These are phyloP conservation scores for Sitta europaea DNA, from an alignment of 2,113 vertebrate species.

Conservation along the genomic window DNA sequence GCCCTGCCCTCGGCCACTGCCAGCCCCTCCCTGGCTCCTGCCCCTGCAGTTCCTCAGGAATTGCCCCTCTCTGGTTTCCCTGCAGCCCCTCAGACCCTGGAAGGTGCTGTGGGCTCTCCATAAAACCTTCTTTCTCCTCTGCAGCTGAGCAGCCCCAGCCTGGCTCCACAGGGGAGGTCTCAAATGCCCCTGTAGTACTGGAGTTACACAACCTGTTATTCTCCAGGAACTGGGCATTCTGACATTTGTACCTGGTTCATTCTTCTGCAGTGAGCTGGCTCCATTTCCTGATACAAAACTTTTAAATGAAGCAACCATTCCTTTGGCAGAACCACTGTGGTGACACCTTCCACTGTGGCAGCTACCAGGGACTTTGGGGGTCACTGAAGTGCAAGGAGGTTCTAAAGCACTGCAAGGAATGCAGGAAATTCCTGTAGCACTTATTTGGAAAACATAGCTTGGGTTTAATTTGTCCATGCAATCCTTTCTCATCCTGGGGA, in stretches of 20 bases:
- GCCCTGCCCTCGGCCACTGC: neutral
- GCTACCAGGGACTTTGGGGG: neutral
- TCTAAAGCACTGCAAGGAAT: neutral
- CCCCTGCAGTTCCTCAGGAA: accelerated
- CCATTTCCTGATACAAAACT: neutral
- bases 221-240: neutral
- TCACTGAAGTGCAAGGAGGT: neutral
- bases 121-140: neutral
- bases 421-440: neutral
- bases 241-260: neutral
- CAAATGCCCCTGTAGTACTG: neutral
- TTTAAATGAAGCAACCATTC: neutral
- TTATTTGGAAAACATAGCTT: neutral
- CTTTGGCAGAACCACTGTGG: neutral
- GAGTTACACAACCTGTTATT: neutral
- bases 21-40: neutral
- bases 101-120: neutral
- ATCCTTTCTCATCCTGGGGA: neutral
- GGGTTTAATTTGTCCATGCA: neutral
- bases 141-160: neutral
- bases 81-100: neutral
- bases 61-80: neutral
- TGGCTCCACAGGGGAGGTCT: neutral
- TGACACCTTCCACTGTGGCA: neutral
- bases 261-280: neutral